Conservation (phyloP, 2,797 vertebrate species). For the Leuciscus waleckii region DNA sequence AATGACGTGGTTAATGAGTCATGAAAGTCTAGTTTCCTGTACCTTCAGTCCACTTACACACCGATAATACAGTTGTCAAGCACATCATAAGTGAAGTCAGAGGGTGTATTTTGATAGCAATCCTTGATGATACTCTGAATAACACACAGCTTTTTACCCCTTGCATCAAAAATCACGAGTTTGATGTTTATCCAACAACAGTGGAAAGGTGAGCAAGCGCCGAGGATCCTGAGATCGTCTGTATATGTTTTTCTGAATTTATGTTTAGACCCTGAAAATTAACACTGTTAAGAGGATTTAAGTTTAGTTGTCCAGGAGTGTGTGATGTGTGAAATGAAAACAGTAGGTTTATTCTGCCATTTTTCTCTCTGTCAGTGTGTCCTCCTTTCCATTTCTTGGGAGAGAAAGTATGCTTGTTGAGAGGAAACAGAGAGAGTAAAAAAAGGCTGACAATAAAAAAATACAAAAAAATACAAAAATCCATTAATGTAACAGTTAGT, state of each 20-base stretch:
- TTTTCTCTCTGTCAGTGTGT: not conserved
- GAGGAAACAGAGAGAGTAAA: not conserved
- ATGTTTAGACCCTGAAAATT: conserved; percentile 11
- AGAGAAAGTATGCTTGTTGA: not conserved
- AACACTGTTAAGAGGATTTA: conserved; percentile 10
- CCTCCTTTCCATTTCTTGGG: not conserved
- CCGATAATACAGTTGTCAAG: not conserved
- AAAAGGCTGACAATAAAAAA: not conserved
- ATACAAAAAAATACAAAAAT: too few species aligned
- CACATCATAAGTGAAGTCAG: not conserved
- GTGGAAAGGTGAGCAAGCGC: not conserved
- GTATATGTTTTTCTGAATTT: not conserved
- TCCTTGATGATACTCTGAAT: conserved; percentile 2
- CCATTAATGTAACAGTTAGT: not conserved
- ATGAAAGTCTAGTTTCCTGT: not conserved
- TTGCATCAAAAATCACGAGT: not conserved
- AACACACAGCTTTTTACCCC: not conserved
- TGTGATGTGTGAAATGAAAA: not conserved
- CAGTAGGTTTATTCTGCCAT: not conserved
- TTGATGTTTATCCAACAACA: conserved; percentile 35
- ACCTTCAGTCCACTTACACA: not conserved
- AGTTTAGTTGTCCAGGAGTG: not conserved
- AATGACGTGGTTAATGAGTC: not conserved
- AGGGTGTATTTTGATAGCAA: not conserved
- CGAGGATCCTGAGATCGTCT: conserved; percentile 13